Evolutionary conservation across 2,797 vertebrate genomes (phyloP).

Genomic region (Ptychobarbus kaznakovi): DNA sequence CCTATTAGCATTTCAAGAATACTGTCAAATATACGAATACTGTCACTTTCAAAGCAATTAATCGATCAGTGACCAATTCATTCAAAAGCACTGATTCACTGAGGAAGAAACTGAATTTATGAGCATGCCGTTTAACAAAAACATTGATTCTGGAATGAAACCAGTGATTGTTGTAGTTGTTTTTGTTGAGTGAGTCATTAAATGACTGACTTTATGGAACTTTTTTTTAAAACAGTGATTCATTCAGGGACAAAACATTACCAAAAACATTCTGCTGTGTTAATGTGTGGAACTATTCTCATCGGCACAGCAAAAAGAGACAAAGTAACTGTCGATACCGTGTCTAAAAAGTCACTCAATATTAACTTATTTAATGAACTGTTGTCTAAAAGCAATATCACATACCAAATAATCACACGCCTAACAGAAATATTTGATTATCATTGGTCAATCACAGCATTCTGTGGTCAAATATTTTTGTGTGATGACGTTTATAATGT

Average conservation of each 20-base stretch:
- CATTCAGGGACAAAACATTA: background rate
- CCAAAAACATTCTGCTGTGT: background rate
- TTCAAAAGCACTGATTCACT: background rate
- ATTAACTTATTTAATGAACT: background rate
- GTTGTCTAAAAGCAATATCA: conserved; percentile 4
- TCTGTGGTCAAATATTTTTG: background rate
- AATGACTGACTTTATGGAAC: background rate
- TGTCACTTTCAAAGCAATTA: background rate
- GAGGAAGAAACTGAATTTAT: background rate
- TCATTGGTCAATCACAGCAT: background rate
- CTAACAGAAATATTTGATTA: background rate
- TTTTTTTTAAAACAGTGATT: background rate
- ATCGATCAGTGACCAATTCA: background rate
- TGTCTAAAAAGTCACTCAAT: background rate
- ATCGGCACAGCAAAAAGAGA: background rate
- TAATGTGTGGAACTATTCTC: background rate
- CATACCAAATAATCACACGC: background rate
- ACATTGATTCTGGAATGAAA: background rate
- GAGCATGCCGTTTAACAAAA: background rate
- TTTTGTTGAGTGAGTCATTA: background rate
- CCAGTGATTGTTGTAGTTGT: background rate
- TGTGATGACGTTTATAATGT: background rate
- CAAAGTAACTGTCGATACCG: background rate
- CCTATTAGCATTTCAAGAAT: background rate
- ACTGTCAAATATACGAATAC: background rate